phyloP scores from a whole-genome alignment of 2,797 vertebrate genomes.

The Semotilus atromaculatus region DNA sequence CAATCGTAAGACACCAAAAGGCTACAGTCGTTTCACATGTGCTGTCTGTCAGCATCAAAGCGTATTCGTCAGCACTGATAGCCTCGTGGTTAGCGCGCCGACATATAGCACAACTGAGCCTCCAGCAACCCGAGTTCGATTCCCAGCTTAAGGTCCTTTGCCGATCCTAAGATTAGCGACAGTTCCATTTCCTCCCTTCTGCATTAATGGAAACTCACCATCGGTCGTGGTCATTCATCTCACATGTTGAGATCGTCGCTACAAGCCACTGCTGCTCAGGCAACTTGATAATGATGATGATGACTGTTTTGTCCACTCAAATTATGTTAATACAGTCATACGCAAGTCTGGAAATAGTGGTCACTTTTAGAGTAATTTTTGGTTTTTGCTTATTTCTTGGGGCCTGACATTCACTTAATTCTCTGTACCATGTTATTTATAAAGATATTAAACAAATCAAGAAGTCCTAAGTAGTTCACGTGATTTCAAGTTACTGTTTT shows the following conservation, averaged over 20 bases:
- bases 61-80: too few relatives aligned
- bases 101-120: too few relatives aligned
- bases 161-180: too few relatives aligned
- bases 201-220: too few relatives aligned
- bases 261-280: too few relatives aligned
- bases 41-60: background rate
- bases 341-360: constrained; percentile 31
- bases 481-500: constrained; percentile 11
- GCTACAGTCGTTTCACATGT: background rate
- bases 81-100: too few relatives aligned
- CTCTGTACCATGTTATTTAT: constrained; percentile 1
- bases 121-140: too few relatives aligned
- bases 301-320: constrained; percentile 18
- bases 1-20: background rate
- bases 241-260: too few relatives aligned
- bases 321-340: constrained; percentile 36
- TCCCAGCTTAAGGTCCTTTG: too few relatives aligned
- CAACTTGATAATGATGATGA: too few relatives aligned
- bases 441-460: background rate
- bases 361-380: constrained; percentile 20
- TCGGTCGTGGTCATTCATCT: too few relatives aligned
- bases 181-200: too few relatives aligned
- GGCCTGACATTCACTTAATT: constrained; percentile 3
- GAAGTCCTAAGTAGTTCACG: background rate
- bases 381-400: background rate